Base-by-base conservation (phyloP, 2,113 vertebrate genomes). In the Phyllopteryx taeniolatus region DNA sequence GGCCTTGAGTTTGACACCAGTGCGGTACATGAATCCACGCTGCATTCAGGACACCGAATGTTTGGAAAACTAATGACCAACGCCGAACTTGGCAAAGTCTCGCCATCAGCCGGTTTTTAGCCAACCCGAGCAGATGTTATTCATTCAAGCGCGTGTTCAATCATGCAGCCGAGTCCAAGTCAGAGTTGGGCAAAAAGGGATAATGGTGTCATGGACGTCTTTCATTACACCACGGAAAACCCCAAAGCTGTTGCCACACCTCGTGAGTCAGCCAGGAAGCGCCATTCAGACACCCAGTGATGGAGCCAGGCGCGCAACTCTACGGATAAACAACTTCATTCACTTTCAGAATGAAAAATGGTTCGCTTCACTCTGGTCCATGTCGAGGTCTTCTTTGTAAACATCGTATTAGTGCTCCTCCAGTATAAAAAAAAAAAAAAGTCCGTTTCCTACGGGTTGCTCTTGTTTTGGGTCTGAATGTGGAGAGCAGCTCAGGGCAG, bases 151-250 rank as follows among this genome's bases (percentile, higher is more conserved):
- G n/a, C 73, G 2, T 71, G 68, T 65, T 76, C 62, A 44, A 31
- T 12, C 56, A 65, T 78, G 67, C 74, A 44, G 49, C 64, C 72
- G 62, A 59, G 78, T 61, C 67, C 56, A 78, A 76, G 72, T 79
- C 74, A 72, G 51, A 78, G 73, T 11, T 17, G 6, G 35, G n/a
- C n/a, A n/a, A n/a, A n/a, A n/a, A n/a, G n/a, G n/a, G n/a, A n/a
- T n/a, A 66, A 85, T 87, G 90, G 87, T 91, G 73, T 61, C 20
- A 63, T 62, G 3, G 5, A 76, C 75, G 60, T 82, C 82, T 86
- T 77, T 71, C 33, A 22, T 84, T 83, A 68, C 80, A 71, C 73
- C 85, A 88, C 85, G 89, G 86, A 91, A 91, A 90, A 83, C 78
- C 88, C 86, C 83, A 11, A 70, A 76, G 56, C 65, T 39, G 62